Conservation (phyloP, 2,113 vertebrate genomes). For the Calidris pugnax region DNA sequence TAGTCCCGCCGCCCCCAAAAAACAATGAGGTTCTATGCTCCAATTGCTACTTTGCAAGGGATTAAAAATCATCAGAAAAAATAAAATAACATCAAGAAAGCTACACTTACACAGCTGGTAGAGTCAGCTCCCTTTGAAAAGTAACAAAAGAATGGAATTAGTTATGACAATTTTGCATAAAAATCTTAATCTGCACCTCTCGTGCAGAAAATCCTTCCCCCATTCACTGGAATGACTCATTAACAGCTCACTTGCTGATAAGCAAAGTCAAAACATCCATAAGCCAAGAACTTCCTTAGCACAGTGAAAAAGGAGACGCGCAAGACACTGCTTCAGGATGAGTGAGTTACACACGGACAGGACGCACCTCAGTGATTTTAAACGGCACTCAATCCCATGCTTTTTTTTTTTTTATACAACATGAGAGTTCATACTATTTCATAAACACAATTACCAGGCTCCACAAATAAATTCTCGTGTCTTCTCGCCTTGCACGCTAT, state of each 20-base stretch:
- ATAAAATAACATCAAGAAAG: not conserved
- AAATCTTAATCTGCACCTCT: not conserved
- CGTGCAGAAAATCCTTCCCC: not conserved
- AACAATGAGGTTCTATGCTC: not conserved
- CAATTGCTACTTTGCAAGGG: not conserved
- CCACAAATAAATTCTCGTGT: constrained; percentile 64
- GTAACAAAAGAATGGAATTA: not conserved
- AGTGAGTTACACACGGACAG: not conserved
- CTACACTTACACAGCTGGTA: not conserved
- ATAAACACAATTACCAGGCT: constrained; percentile 62
- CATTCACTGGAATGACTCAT: not conserved
- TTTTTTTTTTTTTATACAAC: not conserved
- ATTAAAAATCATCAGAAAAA: constrained; percentile 6
- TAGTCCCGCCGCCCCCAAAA: not conserved
- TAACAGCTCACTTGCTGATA: not conserved
- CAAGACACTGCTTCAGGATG: not conserved
- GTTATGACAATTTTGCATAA: not conserved
- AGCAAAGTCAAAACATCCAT: not conserved
- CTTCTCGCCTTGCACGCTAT: constrained; percentile 52
- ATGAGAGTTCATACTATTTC: not conserved
- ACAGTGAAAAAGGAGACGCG: not conserved
- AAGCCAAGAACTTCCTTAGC: not conserved
- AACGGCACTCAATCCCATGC: not conserved
- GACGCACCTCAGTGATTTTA: not conserved
- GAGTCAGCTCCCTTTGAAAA: not conserved